Percentiles rank a stretch among this genome's conserved stretches.
Evolutionary conservation across 2,888 invertebrate genomes (phyloP).

Genomic region (Steinernema hermaphroditum): DNA sequence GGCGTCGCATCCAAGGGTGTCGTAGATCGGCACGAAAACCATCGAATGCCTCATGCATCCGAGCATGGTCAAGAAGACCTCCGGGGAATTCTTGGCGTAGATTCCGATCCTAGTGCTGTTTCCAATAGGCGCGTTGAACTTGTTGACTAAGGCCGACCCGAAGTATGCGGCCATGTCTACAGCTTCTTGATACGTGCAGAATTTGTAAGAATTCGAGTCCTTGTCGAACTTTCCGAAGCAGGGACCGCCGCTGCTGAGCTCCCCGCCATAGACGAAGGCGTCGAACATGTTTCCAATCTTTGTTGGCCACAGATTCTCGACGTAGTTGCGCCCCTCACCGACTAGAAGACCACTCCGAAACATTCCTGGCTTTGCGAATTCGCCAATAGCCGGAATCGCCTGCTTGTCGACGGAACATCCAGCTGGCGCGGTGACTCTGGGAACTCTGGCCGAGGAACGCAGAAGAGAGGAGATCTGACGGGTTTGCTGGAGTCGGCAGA

Average conservation of each 20-base stretch:
- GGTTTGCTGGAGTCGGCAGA: neutral
- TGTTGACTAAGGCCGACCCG: constrained; percentile 47
- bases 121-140: constrained; percentile 36
- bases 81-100: constrained; percentile 92
- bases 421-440: too few species aligned
- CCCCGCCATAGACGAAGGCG: constrained; percentile 53
- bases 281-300: constrained; percentile 56
- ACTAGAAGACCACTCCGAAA: constrained; percentile 58
- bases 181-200: constrained; percentile 52
- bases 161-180: constrained; percentile 45
- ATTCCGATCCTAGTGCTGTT: constrained; percentile 80
- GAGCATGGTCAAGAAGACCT: constrained; percentile 68
- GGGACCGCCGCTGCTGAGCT: constrained; percentile 47
- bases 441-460: neutral
- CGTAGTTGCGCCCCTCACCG: constrained; percentile 41
- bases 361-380: constrained; percentile 41
- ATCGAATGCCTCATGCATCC: constrained; percentile 69
- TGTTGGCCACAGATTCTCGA: constrained; percentile 53
- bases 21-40: constrained; percentile 91
- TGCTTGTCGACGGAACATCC: too few species aligned
- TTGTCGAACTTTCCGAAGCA: constrained; percentile 52
- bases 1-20: constrained; percentile 92
- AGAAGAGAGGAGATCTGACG: neutral
- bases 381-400: too few species aligned
- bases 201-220: constrained; percentile 47